Conservation (phyloP, 2,113 vertebrate species). For the Hypomesus transpacificus region DNA sequence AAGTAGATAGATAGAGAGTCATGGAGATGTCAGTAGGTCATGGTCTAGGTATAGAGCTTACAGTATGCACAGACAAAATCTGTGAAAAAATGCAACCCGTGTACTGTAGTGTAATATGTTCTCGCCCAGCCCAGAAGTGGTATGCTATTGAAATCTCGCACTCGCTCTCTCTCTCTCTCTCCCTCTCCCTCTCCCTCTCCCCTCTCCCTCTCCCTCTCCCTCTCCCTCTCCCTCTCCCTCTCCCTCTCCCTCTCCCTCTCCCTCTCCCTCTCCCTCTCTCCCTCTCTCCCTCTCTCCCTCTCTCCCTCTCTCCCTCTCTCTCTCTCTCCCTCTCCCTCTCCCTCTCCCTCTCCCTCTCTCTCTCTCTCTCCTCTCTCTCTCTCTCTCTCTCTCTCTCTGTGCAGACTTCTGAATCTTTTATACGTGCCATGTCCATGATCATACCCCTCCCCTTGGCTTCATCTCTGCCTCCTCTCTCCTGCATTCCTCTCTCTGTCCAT, state of each 20-base stretch:
- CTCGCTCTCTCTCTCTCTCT: not conserved
- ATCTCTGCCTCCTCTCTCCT: conserved; percentile 6
- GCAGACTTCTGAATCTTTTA: not conserved
- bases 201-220: not conserved
- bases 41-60: too few species aligned
- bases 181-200: not conserved
- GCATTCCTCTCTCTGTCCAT: not conserved
- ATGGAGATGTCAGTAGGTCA: too few species aligned
- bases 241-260: conserved; percentile 7
- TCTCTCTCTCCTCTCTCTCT: conserved; percentile 7
- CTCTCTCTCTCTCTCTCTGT: conserved; percentile 16
- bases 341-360: not conserved
- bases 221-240: not conserved
- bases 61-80: too few species aligned
- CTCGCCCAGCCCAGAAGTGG: too few species aligned
- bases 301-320: not conserved
- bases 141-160: too few species aligned
- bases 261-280: conserved; percentile 8
- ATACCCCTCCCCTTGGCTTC: not conserved
- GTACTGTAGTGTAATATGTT: too few species aligned
- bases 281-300: not conserved
- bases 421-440: too few species aligned
- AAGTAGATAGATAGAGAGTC: too few species aligned
- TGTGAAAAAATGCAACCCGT: too few species aligned
- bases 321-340: not conserved